Percentiles rank a stretch among this genome's conserved stretches.
Evolutionary conservation across 2,888 invertebrate genomes (phyloP).

Genomic region (Ichneumoninae sp.): DNA sequence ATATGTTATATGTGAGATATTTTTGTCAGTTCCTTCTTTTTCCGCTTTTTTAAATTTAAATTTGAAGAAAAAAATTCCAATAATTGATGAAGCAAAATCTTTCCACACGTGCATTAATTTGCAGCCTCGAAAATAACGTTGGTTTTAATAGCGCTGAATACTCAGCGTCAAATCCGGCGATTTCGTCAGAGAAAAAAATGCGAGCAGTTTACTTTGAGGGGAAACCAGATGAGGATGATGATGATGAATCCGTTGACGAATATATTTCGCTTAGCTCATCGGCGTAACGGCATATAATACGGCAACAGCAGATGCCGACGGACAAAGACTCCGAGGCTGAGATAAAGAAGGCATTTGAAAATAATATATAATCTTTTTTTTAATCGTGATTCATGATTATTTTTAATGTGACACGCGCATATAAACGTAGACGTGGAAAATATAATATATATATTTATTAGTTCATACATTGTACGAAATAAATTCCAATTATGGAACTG

Average conservation of each 20-base stretch:
- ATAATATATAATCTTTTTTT: not conserved
- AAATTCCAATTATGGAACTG: not conserved
- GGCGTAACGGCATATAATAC: conserved; percentile 6
- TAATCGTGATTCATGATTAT: not conserved
- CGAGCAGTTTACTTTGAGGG: conserved; percentile 15
- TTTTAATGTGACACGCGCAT: not conserved
- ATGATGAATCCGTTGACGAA: conserved; percentile 30
- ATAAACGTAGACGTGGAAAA: not conserved
- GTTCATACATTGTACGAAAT: not conserved
- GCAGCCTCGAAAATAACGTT: not conserved
- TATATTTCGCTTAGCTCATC: conserved; percentile 27
- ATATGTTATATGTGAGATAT: not conserved
- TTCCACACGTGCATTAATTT: not conserved
- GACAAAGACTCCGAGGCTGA: not conserved
- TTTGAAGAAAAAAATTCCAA: not conserved
- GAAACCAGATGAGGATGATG: conserved; percentile 26
- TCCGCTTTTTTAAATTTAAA: not conserved
- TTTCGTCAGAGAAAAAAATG: conserved; percentile 35
- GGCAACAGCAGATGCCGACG: conserved; percentile 2
- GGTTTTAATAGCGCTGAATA: not conserved
- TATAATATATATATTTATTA: not conserved
- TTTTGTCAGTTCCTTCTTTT: not conserved
- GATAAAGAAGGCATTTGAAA: not conserved
- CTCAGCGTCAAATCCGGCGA: not conserved
- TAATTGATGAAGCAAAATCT: not conserved